phyloP scores from a whole-genome alignment of 2,797 vertebrate genomes.

The Mormyrops attenuatus region DNA sequence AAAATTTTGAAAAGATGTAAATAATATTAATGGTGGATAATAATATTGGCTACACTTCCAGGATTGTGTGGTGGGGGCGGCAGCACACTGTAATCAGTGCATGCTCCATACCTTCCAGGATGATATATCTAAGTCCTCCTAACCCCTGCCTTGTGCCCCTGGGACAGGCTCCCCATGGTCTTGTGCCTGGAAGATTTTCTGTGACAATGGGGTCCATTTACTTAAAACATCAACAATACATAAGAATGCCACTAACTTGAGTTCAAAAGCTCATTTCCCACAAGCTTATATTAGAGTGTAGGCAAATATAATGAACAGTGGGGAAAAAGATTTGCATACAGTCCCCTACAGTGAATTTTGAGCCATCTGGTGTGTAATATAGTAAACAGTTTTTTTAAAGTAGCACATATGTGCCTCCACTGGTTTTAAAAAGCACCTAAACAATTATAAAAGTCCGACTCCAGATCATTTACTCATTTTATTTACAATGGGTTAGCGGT shows the following conservation, averaged over 20 bases:
- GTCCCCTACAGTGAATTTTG: background rate
- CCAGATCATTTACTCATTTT: conserved; percentile 49
- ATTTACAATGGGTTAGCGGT: conserved; percentile 71
- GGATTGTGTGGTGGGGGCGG: background rate
- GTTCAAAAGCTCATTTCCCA: background rate
- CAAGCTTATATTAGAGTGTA: background rate
- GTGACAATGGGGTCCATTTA: background rate
- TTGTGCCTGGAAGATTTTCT: background rate
- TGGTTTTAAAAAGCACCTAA: background rate
- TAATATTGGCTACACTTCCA: background rate
- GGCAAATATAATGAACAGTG: background rate
- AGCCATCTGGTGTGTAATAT: background rate
- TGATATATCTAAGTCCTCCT: background rate
- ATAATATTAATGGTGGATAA: background rate
- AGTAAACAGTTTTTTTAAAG: background rate
- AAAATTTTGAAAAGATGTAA: background rate
- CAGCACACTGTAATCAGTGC: background rate
- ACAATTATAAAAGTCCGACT: background rate
- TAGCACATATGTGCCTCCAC: background rate
- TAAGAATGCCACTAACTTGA: background rate
- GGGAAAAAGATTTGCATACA: background rate
- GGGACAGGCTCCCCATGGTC: background rate
- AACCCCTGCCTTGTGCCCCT: background rate
- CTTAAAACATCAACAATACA: background rate
- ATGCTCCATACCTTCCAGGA: background rate